Evolutionary conservation across 2,113 vertebrate species (phyloP), one percentile per base, ranked within the genome.

Genomic region (Sinocyclocheilus grahami): DNA sequence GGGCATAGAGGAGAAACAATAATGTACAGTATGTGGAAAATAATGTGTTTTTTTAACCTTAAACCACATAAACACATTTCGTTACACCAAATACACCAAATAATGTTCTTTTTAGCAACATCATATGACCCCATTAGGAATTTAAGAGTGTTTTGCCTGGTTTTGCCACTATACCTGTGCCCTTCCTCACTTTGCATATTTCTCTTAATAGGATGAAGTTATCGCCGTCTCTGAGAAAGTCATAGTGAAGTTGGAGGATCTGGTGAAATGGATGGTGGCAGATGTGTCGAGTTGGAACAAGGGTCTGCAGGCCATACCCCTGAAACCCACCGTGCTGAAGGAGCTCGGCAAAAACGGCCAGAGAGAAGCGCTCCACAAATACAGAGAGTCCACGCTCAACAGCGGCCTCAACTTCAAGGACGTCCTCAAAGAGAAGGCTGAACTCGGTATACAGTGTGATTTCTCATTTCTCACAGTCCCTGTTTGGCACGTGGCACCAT

Each of bases 361-460:
- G 88, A 95, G 93, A 58, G 96, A 97, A 78, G 93, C 93, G 63
- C 91, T 97, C 81, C 94, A 90, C 8, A 95, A 93, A 88, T 96
- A 96, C 90, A 91, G 96, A 67, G 96, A 97, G 89, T 96, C 96
- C 13, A 96, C 94, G 0, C 93, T 96, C 58, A 97, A 96, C 94
- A 96, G 96, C 0, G 96, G 96, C 88, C 96, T 97, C 93, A 97
- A 96, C 94, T 97, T 97, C 95, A 97, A 96, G 92, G 96, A 97
- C 14, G 95, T 97, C 84, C 93, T 97, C 85, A 96, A 97, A 93
- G 97, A 97, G 91, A 97, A 97, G 90, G 95, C 96, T 51, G 96
- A 97, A 86, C 94, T 97, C n/a, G 96, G 97, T 97, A 95, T 95
- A 18, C 42, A 62, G 60, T 74, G 51, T 27, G 42, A 39, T 77